Conservation (phyloP, 2,113 vertebrate species). For the Lipophrys pholis region DNA sequence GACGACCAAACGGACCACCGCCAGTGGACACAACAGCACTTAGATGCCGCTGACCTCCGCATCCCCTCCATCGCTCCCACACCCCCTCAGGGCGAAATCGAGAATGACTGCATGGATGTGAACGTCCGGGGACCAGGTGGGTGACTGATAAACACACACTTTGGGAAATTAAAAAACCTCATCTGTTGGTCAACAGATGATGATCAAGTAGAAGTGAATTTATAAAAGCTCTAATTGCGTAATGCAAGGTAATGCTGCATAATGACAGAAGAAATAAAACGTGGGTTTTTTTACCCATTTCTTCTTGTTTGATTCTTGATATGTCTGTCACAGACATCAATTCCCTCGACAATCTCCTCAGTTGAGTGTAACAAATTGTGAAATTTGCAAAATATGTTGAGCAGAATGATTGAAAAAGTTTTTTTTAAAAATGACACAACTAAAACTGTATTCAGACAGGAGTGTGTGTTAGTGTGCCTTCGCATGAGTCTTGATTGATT, state of each 20-base stretch:
- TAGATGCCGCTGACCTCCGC: slow-evolving; percentile 95
- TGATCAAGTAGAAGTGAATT: background rate
- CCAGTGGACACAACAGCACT: slow-evolving; percentile 98
- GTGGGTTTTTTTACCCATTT: background rate
- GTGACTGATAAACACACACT: background rate
- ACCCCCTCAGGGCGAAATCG: slow-evolving; percentile 95
- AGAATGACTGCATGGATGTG: slow-evolving; percentile 95
- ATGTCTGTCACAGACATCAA: background rate
- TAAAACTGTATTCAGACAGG: too few relatives aligned
- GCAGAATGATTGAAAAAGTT: background rate
- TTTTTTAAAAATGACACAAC: slow-evolving; percentile 3
- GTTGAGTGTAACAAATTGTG: background rate
- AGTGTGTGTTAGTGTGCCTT: background rate
- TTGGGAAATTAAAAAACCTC: background rate
- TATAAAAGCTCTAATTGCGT: background rate
- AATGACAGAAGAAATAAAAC: background rate
- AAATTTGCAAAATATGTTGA: background rate
- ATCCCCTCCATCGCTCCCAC: slow-evolving; percentile 95
- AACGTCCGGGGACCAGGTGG: slow-evolving; percentile 96
- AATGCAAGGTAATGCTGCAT: background rate
- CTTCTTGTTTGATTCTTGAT: background rate
- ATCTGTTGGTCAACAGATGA: background rate
- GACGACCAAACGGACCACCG: slow-evolving; percentile 93
- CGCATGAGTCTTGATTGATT: slow-evolving; percentile 7
- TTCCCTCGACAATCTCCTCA: background rate